Base-by-base conservation (phyloP, 2,113 vertebrate species). In the Pandion haliaetus region DNA sequence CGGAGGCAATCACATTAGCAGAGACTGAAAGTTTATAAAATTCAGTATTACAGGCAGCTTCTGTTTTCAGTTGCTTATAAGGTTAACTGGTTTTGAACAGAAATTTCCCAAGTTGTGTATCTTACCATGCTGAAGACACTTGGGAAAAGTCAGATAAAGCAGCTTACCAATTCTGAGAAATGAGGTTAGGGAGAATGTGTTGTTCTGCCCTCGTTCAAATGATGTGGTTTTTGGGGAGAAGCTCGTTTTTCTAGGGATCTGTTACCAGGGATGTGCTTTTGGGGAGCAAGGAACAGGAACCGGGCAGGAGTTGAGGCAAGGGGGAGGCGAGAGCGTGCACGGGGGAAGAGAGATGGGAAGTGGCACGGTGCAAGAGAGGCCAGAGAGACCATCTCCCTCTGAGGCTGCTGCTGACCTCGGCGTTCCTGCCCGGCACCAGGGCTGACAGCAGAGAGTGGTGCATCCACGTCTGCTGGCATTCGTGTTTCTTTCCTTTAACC, bases 351-450 rank as follows among this genome's bases (percentile, higher is more conserved):
- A 45, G 50, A 20, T 58, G 82, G 32, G 63, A 45, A 58, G 44
- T 11, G 4, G 44, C 13, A 4, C 2, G 1, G 57, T 2, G 1
- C 1, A 20, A 18, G 36, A 17, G 23, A 47, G 66, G 47, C 36
- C 12, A 2, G 2, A 5, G 42, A 7, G 45, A 52, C 10, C 1
- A 2, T 79, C 21, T 67, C 44, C 52, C 17, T 54, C 25, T 4
- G 61, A 67, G 74, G 24, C 8, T 2, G 52, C 9, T 19, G 54
- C 71, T 0, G 0, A 8, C 5, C 36, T 61, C 15, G 0, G 24
- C 0, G 0, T 50, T 54, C 44, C 36, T 58, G 67, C 32, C 61
- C 2, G 0, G 31, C 57, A 5, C 47, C 5, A 0, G 55, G 31
- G 40, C 74, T 57, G 40, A 12, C 18, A 15, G 38, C 65, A 32